Conservation (phyloP, 2,113 vertebrate species). For the Steatornis caripensis region DNA sequence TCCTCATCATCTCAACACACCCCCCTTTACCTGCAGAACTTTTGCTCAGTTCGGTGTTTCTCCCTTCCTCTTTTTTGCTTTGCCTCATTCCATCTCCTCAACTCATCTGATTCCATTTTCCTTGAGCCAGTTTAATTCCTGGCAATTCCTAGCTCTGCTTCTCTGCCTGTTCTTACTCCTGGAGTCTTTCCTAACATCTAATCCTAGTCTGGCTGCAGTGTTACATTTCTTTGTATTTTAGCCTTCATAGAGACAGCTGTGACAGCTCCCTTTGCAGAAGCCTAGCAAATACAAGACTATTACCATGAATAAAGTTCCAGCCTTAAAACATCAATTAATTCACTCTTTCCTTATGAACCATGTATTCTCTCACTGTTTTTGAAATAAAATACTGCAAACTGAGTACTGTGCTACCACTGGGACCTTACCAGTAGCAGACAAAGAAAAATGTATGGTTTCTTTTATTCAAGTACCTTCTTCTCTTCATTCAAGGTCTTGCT, state of each 20-base stretch:
- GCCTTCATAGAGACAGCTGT: neutral
- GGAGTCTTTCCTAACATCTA: neutral
- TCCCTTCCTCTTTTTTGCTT: neutral
- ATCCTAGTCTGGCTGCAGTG: neutral
- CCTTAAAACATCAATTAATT: neutral
- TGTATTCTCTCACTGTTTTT: neutral
- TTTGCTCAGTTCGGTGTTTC: neutral
- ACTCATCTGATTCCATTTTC: neutral
- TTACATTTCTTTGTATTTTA: neutral
- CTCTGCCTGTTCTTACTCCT: neutral
- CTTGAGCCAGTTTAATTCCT: neutral
- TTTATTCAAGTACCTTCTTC: neutral
- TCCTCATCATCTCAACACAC: neutral
- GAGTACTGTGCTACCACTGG: neutral
- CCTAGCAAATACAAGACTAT: neutral
- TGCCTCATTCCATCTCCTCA: neutral
- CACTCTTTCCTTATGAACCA: neutral
- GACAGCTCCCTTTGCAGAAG: neutral
- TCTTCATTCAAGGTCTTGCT: neutral
- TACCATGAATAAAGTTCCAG: neutral
- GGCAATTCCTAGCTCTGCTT: neutral
- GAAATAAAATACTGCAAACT: neutral
- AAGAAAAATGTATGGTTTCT: neutral
- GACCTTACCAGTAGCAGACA: neutral
- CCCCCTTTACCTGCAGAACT: neutral